These are phyloP conservation scores for Hoplias malabaricus DNA, from an alignment of 2,113 vertebrate genomes.

Conservation along the genomic window DNA sequence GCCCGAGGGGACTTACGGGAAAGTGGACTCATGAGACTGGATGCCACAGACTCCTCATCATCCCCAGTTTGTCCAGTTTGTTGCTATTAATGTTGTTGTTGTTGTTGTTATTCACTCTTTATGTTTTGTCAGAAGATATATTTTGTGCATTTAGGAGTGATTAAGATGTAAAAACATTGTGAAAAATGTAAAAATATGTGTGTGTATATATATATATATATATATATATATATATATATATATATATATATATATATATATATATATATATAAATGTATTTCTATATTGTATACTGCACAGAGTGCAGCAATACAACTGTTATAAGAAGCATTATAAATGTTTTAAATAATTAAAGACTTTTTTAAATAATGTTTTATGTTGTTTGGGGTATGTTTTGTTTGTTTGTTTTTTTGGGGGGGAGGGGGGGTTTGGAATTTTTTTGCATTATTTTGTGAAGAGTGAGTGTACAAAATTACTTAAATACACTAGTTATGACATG, in stretches of 20 bases:
- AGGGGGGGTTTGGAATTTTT: neutral
- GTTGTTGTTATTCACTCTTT: neutral
- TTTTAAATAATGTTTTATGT: neutral
- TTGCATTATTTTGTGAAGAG: too few relatives aligned
- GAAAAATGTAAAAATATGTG: neutral
- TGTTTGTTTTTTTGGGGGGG: neutral
- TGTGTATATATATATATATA: constrained; percentile 19
- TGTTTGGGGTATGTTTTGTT: neutral
- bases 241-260: constrained; percentile 1
- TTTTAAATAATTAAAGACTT: neutral
- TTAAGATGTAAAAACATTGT: neutral
- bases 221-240: neutral
- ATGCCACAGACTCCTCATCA: neutral
- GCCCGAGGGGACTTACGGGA: constrained; percentile 96
- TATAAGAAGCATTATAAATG: constrained; percentile 2
- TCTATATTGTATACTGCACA: neutral
- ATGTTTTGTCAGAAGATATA: neutral
- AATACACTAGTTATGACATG: too few relatives aligned
- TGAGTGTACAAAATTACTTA: too few relatives aligned
- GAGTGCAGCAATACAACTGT: neutral
- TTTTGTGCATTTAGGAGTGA: neutral
- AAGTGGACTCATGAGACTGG: constrained; percentile 85
- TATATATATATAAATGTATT: constrained; percentile 2
- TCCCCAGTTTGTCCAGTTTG: neutral
- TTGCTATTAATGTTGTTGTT: neutral